Evolutionary conservation across 2,113 vertebrate species (phyloP).

Genomic region (Paracanthobrama guichenoti): DNA sequence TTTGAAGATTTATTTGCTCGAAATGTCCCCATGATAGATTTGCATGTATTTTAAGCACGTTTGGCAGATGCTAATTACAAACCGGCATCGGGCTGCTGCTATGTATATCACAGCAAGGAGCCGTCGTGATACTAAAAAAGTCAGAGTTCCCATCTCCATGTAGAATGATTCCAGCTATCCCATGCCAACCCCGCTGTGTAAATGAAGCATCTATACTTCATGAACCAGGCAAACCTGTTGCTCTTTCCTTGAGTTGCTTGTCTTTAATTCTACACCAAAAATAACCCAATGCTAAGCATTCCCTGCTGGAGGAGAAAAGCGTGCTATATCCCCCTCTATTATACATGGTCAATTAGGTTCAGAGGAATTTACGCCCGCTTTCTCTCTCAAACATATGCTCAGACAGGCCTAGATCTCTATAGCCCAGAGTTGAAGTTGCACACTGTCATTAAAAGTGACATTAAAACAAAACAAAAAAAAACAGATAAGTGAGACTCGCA

Average conservation of each 20-base stretch:
- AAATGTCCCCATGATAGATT: slow-evolving; percentile 34
- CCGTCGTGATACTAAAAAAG: slow-evolving; percentile 42
- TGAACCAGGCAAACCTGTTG: slow-evolving; percentile 49
- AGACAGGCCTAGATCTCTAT: slow-evolving; percentile 44
- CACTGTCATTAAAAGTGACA: slow-evolving; percentile 65
- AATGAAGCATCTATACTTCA: slow-evolving; percentile 52
- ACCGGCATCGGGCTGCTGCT: slow-evolving; percentile 48
- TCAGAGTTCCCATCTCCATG: slow-evolving; percentile 14
- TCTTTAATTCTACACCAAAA: slow-evolving; percentile 66
- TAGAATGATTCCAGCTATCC: slow-evolving; percentile 1
- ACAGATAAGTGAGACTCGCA: slow-evolving; percentile 44
- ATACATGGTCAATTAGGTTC: slow-evolving; percentile 69
- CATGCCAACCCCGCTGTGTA: slow-evolving; percentile 29
- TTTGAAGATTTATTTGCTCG: slow-evolving; percentile 50
- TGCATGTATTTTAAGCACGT: slow-evolving; percentile 61
- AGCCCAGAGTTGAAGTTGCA: slow-evolving; percentile 44
- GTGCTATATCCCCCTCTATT: slow-evolving; percentile 60
- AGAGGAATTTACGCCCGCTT: slow-evolving; percentile 63
- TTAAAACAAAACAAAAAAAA: too few species aligned
- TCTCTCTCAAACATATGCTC: slow-evolving; percentile 56
- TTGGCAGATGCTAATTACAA: slow-evolving; percentile 66
- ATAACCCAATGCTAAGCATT: slow-evolving; percentile 60
- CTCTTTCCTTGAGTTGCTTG: slow-evolving; percentile 62
- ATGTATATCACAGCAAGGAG: slow-evolving; percentile 24
- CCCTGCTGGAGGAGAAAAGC: slow-evolving; percentile 52